These are phyloP conservation scores for Siderastrea radians DNA, from an alignment of 92 coral and sea anemone species.

Conservation along the genomic window DNA sequence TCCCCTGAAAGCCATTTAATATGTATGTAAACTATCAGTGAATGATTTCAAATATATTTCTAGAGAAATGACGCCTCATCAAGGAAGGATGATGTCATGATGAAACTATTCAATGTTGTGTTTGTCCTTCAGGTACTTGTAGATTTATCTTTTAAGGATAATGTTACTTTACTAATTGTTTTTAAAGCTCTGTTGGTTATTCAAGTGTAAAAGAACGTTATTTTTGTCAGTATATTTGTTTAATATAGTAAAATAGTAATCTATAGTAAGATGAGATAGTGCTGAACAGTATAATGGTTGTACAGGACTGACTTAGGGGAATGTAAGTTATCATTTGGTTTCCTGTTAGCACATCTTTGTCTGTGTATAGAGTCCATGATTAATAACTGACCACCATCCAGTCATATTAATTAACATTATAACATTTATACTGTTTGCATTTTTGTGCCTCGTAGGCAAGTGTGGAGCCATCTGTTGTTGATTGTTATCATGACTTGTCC, in stretches of 20 bases:
- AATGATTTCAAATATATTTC: background rate
- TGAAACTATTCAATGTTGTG: constrained; percentile 96
- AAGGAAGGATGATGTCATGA: constrained; percentile 86
- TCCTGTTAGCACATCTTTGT: too few relatives aligned
- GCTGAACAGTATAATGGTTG: too few relatives aligned
- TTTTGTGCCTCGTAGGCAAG: constrained; percentile 66
- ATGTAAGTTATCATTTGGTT: too few relatives aligned
- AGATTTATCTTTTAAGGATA: background rate
- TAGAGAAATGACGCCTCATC: constrained; percentile 77
- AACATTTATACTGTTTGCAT: background rate
- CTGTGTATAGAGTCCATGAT: too few relatives aligned
- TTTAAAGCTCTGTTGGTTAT: background rate
- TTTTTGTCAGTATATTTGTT: too few relatives aligned
- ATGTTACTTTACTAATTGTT: too few relatives aligned
- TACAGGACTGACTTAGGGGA: too few relatives aligned
- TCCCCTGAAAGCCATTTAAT: background rate
- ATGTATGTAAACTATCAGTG: background rate
- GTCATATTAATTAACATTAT: too few relatives aligned
- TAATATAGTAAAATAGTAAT: too few relatives aligned
- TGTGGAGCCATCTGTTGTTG: constrained; percentile 87
- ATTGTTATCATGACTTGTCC: constrained; percentile 92
- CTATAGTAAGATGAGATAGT: too few relatives aligned
- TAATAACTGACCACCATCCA: too few relatives aligned
- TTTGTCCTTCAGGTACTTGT: constrained; percentile 84
- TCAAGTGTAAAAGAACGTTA: background rate